phyloP scores from a whole-genome alignment of 35 echinoderm and acorn worm genomes.

The Strongylocentrotus purpuratus region DNA sequence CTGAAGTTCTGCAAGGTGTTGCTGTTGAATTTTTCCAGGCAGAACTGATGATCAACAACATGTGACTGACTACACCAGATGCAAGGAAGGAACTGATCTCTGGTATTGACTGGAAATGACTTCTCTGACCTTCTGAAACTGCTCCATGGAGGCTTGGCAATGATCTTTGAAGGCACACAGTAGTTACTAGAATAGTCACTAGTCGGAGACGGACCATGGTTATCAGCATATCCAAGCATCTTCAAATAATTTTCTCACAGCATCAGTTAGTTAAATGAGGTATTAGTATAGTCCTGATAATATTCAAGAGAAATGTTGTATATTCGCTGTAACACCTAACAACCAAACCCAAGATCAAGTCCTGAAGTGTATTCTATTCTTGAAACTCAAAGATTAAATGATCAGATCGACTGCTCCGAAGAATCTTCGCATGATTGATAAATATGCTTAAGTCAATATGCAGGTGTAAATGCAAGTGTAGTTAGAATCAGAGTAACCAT shows the following conservation, averaged over 20 bases:
- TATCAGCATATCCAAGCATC: neutral
- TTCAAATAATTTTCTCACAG: neutral
- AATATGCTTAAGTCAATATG: neutral
- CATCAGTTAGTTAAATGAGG: neutral
- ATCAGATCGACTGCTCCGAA: neutral
- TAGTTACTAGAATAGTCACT: neutral
- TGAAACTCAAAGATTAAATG: neutral
- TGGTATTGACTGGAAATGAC: neutral
- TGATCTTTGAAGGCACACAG: neutral
- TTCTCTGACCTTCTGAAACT: neutral
- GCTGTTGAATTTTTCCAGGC: slow-evolving; percentile 33
- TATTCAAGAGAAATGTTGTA: neutral
- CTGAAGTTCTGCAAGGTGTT: neutral
- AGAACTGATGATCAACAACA: slow-evolving; percentile 35
- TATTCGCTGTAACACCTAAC: neutral
- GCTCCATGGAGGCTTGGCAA: neutral
- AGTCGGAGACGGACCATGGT: neutral
- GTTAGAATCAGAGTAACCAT: neutral
- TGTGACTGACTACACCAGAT: slow-evolving; percentile 34
- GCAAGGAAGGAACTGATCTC: neutral
- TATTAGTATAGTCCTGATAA: neutral
- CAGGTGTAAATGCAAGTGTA: neutral
- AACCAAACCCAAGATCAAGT: neutral
- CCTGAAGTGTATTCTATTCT: neutral
- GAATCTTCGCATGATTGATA: no score